Base-by-base conservation (phyloP, 2,113 vertebrate genomes). In the Hemicordylus capensis region DNA sequence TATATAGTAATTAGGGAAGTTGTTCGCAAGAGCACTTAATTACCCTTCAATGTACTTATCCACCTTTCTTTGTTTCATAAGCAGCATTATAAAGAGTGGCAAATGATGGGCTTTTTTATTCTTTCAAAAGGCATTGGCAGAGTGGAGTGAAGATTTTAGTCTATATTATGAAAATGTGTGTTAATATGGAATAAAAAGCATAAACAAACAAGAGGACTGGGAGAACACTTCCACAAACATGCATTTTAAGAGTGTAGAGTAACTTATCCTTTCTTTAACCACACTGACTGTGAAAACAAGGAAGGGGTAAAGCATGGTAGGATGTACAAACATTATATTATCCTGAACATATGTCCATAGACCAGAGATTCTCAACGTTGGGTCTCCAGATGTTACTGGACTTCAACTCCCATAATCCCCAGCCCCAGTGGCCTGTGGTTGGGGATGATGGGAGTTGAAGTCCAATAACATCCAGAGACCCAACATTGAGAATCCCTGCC, bases 1-100 rank as follows among this genome's bases (percentile, higher is more conserved):
- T 46, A 26, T 46, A 26, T 39, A 58, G 46, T 61, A 56, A 20
- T 66, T 67, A 24, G 31, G 63, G 28, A 51, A 20, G 20, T 66
- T 54, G 34, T 76, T 76, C 63, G 66, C 48, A 84, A 84, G 37
- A 84, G 59, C 59, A 76, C n/a, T 70, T 81, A 80, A 19, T n/a
- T 80, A 66, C 61, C 44, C 61, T 59, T 66, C 66, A 76, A 54
- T 42, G 37, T 26, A 84, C 61, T 54, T 76, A 39, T 46, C 59
- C n/a, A 54, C 48, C 44, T 64, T 84, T 84, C 31, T 67, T 84
- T 76, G 59, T 66, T 84, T 31, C 61, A 51, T 39, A 39, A 66
- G 72, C 82, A 66, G 73, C 61, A 44, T 31, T 66, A 79, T 72
- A 73, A 73, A 72, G 44, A 66, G 61, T 66, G 34, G 67, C 67